A percentile compares a stretch with the other conserved stretches of the same genome.
Conservation (phyloP, 1,140 invertebrate genomes). For the Calephelis virginiensis region DNA sequence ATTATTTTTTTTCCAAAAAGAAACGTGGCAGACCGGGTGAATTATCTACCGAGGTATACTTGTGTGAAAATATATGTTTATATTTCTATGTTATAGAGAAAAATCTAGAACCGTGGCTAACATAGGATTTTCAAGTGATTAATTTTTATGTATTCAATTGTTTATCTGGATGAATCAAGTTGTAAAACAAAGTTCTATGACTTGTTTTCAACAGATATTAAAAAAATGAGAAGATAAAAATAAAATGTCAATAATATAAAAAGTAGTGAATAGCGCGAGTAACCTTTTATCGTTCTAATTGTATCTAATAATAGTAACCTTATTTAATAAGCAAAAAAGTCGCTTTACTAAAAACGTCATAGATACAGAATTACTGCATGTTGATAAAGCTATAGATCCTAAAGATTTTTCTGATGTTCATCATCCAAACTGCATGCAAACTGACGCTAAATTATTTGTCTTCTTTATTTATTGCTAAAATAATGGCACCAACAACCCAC, state of each 20-base stretch:
- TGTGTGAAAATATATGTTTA: slow-evolving; percentile 75
- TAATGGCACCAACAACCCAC: slow-evolving; percentile 18
- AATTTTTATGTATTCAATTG: slow-evolving; percentile 38
- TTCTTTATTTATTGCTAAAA: slow-evolving; percentile 29
- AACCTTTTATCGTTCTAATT: slow-evolving; percentile 58
- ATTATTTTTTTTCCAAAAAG: slow-evolving; percentile 72
- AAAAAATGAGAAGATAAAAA: slow-evolving; percentile 25
- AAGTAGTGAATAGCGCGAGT: slow-evolving; percentile 43
- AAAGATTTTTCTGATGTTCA: not conserved
- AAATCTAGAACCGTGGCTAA: slow-evolving; percentile 70
- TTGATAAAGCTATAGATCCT: not conserved
- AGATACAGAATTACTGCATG: not conserved
- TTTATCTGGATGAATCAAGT: slow-evolving; percentile 32
- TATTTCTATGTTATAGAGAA: slow-evolving; percentile 67
- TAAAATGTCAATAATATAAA: slow-evolving; percentile 27
- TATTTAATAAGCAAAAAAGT: slow-evolving; percentile 2
- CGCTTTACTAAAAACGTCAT: not conserved
- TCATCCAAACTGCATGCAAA: slow-evolving; percentile 3
- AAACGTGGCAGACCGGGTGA: slow-evolving; percentile 72
- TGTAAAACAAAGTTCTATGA: slow-evolving; percentile 43
- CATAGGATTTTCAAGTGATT: slow-evolving; percentile 65
- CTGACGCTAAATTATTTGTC: slow-evolving; percentile 19
- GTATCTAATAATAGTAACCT: slow-evolving; percentile 30
- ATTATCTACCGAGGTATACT: slow-evolving; percentile 67
- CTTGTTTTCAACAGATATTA: slow-evolving; percentile 33